These are phyloP conservation scores for Aythya baeri DNA, from an alignment of 2,113 vertebrate species.

Conservation along the genomic window DNA sequence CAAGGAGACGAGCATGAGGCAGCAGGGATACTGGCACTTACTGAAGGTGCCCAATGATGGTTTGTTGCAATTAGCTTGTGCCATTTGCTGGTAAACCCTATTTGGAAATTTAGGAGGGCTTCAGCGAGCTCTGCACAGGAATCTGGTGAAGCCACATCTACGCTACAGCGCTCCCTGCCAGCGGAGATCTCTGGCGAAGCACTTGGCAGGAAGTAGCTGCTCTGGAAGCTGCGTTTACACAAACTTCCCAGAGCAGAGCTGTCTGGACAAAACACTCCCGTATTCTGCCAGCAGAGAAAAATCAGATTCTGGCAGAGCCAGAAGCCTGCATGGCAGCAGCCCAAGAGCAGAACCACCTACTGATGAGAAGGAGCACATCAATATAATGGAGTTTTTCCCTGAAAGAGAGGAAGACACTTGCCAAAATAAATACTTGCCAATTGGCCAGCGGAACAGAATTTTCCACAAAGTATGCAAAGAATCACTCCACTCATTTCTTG, in stretches of 20 bases:
- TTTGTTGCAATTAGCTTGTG: not conserved
- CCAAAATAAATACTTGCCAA: not conserved
- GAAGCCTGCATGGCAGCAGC: not conserved
- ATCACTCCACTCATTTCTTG: not conserved
- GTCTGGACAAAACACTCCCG: constrained; percentile 48
- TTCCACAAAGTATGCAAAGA: not conserved
- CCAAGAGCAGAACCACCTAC: constrained; percentile 21
- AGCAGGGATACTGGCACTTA: not conserved
- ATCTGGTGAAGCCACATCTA: not conserved
- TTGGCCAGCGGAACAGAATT: not conserved
- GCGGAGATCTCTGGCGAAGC: not conserved
- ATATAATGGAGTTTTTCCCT: not conserved
- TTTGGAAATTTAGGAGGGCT: not conserved
- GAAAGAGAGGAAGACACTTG: not conserved
- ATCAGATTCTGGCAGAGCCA: constrained; percentile 9
- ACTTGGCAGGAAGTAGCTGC: constrained; percentile 42
- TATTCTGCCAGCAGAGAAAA: constrained; percentile 43
- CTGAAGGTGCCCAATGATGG: not conserved
- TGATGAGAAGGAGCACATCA: not conserved
- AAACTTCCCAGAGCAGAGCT: constrained; percentile 50
- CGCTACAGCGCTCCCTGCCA: not conserved
- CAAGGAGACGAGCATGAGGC: not conserved
- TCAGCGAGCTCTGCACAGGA: not conserved
- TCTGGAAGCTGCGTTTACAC: constrained; percentile 55
- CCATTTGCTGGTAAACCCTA: not conserved